Percentiles rank a stretch among this genome's conserved stretches.
These are phyloP conservation scores for Pleuronectes platessa DNA, from an alignment of 2,113 vertebrate genomes.

Conservation along the genomic window DNA sequence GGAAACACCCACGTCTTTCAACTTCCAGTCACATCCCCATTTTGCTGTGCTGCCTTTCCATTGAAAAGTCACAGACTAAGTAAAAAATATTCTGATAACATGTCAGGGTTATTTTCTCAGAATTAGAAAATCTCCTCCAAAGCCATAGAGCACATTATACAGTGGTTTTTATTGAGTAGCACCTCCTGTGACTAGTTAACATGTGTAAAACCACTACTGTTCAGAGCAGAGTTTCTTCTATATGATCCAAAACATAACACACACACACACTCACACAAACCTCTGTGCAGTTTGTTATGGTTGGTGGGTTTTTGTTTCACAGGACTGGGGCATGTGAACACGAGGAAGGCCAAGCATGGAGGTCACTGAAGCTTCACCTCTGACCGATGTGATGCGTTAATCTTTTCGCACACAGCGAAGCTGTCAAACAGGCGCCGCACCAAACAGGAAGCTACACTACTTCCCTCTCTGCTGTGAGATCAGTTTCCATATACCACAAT, in stretches of 20 bases:
- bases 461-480: not conserved
- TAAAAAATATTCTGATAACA: not conserved
- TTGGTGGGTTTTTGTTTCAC: conserved; percentile 43
- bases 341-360: conserved; percentile 36
- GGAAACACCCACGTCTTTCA: conserved; percentile 1
- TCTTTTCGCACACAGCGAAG: conserved; percentile 30
- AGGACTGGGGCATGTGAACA: conserved; percentile 68
- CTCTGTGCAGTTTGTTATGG: conserved; percentile 31
- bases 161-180: no score
- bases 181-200: not conserved
- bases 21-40: not conserved
- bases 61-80: not conserved
- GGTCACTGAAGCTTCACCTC: conserved; percentile 51
- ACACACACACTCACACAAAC: not conserved
- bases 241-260: not conserved
- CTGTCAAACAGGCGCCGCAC: conserved; percentile 5
- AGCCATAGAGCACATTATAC: not conserved
- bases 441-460: conserved; percentile 8
- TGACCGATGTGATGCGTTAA: conserved; percentile 51
- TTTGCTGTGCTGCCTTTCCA: not conserved
- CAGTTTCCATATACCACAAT: not conserved
- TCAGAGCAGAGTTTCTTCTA: not conserved
- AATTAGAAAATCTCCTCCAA: not conserved
- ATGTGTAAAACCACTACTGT: not conserved
- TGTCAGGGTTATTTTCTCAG: not conserved